phyloP scores from a whole-genome alignment of 2,113 vertebrate species.

The Callospermophilus lateralis region DNA sequence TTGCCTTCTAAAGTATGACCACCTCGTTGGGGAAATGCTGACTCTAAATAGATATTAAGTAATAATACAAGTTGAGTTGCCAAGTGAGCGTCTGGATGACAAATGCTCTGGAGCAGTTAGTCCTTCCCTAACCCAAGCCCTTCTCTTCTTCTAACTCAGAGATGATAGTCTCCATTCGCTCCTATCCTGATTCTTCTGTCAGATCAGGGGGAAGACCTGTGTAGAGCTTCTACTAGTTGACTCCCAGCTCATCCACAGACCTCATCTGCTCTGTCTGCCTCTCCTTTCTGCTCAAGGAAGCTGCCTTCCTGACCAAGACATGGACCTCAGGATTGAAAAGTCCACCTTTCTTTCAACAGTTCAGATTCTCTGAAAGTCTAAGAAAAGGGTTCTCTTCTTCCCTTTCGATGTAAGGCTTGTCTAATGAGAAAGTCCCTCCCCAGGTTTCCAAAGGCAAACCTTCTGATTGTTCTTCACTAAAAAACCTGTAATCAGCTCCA shows the following conservation, averaged over 20 bases:
- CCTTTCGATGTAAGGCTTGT: not conserved
- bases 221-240: not conserved
- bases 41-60: not conserved
- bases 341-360: not conserved
- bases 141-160: not conserved
- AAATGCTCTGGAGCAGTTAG: not conserved
- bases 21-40: not conserved
- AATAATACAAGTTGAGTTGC: not conserved
- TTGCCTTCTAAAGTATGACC: not conserved
- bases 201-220: not conserved
- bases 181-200: not conserved
- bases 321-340: not conserved
- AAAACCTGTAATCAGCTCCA: not conserved
- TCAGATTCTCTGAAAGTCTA: not conserved
- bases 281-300: not conserved
- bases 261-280: not conserved
- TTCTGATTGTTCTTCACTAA: not conserved
- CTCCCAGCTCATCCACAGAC: not conserved
- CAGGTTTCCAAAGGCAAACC: constrained; percentile 30
- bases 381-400: not conserved
- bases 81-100: not conserved
- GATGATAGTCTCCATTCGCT: not conserved
- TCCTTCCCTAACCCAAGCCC: not conserved
- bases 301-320: not conserved
- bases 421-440: not conserved